Evolutionary conservation across 2,797 vertebrate species (phyloP).

Genomic region (Schizopygopsis pylzovi): DNA sequence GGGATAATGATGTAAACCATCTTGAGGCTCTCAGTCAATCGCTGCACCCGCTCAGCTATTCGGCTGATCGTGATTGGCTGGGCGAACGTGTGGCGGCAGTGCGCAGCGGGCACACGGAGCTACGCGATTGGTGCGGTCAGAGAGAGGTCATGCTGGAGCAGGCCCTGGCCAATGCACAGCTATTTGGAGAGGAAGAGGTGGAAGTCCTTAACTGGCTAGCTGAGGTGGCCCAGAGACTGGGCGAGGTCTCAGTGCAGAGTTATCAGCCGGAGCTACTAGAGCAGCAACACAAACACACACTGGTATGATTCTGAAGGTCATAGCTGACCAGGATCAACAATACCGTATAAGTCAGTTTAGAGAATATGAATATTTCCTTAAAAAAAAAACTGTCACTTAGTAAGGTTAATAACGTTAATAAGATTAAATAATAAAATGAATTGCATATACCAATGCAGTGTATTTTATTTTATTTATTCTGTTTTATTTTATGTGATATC

Average conservation of each 20-base stretch:
- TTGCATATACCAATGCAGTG: not conserved
- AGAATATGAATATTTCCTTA: not conserved
- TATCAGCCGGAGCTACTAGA: conserved; percentile 89
- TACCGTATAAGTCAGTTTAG: not conserved
- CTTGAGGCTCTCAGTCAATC: conserved; percentile 85
- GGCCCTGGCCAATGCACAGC: conserved; percentile 91
- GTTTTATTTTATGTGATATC: not conserved
- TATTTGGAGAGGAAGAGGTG: conserved; percentile 99
- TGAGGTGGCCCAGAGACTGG: conserved; percentile 93
- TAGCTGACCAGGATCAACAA: not conserved
- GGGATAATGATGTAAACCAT: conserved; percentile 79
- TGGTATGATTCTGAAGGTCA: conserved; percentile 58
- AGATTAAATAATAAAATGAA: not conserved
- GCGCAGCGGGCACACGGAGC: conserved; percentile 81
- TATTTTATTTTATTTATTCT: not conserved
- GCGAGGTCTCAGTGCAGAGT: conserved; percentile 88
- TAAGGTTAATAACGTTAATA: not conserved
- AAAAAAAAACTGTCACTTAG: not conserved
- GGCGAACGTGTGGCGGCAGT: conserved; percentile 81
- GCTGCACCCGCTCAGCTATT: conserved; percentile 87
- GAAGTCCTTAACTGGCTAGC: conserved; percentile 99
- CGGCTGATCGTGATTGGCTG: conserved; percentile 83
- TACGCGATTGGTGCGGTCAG: conserved; percentile 81
- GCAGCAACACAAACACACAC: conserved; percentile 87
- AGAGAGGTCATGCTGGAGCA: conserved; percentile 90